A percentile compares a stretch with the other conserved stretches of the same genome.
Conservation (phyloP, 1,140 invertebrate species). For the Drosophila kepulauana region DNA sequence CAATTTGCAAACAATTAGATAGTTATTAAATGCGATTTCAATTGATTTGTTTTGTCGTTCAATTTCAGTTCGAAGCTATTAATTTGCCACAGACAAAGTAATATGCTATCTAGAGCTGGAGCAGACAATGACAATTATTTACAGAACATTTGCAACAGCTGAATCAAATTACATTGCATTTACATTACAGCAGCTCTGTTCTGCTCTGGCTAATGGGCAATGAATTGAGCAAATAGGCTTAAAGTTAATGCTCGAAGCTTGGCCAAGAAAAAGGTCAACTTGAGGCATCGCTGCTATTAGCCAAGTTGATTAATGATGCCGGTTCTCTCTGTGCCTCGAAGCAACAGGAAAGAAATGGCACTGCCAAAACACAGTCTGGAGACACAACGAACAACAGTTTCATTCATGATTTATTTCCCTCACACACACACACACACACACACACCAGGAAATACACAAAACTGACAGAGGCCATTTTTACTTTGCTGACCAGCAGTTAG, state of each 20-base stretch:
- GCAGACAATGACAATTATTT: slow-evolving; percentile 22
- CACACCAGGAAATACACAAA: neutral
- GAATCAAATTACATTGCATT: slow-evolving; percentile 33
- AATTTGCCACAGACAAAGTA: neutral
- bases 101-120: slow-evolving; percentile 1
- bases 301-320: slow-evolving; percentile 46
- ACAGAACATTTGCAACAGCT: slow-evolving; percentile 6
- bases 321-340: neutral
- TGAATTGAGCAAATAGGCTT: slow-evolving; percentile 42
- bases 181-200: slow-evolving; percentile 2
- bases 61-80: neutral
- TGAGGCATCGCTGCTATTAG: slow-evolving; percentile 53
- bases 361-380: slow-evolving; percentile 40
- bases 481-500: slow-evolving; percentile 63
- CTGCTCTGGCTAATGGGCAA: slow-evolving; percentile 11
- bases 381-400: slow-evolving; percentile 30
- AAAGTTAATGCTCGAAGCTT: slow-evolving; percentile 29
- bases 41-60: slow-evolving; percentile 6
- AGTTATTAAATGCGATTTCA: slow-evolving; percentile 13
- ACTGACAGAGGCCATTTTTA: slow-evolving; percentile 26
- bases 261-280: slow-evolving; percentile 33
- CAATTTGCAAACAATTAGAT: slow-evolving; percentile 32
- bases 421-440: neutral
- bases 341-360: slow-evolving; percentile 54
- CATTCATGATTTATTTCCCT: slow-evolving; percentile 65